phyloP scores from a whole-genome alignment of 1,140 invertebrate species.

The Caligus rogercresseyi region DNA sequence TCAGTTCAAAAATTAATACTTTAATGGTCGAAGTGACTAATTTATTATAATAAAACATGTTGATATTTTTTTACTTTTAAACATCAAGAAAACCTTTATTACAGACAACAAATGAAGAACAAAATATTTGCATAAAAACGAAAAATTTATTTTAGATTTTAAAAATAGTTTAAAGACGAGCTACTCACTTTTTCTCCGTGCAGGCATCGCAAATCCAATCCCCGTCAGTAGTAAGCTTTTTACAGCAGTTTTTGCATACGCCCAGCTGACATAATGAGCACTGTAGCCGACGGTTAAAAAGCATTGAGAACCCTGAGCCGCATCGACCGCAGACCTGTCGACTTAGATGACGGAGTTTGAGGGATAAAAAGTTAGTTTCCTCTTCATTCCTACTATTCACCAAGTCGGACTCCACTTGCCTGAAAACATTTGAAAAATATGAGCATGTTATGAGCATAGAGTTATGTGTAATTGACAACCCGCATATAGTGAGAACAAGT shows the following conservation, averaged over 20 bases:
- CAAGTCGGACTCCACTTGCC: conserved; percentile 13
- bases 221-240: conserved; percentile 21
- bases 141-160: no score
- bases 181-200: background rate
- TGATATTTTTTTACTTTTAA: no score
- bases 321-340: conserved; percentile 20
- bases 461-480: no score
- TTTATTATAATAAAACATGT: no score
- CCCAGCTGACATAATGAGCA: conserved; percentile 23
- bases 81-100: no score
- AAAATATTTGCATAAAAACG: no score
- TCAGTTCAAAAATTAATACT: no score
- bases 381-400: background rate
- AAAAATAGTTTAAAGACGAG: background rate
- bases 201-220: conserved; percentile 23
- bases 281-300: conserved; percentile 24
- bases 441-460: no score
- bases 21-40: no score
- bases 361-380: background rate
- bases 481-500: no score
- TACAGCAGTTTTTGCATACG: conserved; percentile 24
- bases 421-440: conserved; percentile 1
- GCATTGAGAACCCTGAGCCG: conserved; percentile 21
- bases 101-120: no score
- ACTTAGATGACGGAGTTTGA: conserved; percentile 2